Evolutionary conservation across 2,797 vertebrate species (phyloP), one percentile per base, ranked within the genome.

Genomic region (Squalus acanthias): DNA sequence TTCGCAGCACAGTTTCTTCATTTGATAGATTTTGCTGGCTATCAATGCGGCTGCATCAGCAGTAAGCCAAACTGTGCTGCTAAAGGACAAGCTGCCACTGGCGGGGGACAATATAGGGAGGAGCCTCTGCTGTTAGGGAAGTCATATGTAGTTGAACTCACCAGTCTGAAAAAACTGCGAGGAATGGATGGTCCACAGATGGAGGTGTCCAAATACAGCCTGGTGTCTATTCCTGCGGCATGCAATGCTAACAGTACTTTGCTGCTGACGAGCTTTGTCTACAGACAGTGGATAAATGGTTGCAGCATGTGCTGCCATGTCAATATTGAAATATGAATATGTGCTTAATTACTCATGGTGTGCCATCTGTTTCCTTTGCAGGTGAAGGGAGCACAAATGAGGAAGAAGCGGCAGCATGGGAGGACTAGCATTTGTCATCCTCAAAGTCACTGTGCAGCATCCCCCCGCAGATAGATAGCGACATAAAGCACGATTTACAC

Each of bases 281-380:
- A 69, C 63, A 93, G 63, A 67, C 91, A 65, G n/a, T 69, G 91
- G 63, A 69, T 93, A 93, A 93, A 93, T 93, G 63, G 91, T 93
- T 93, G 10, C n/a, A 93, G 91, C 65, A 46, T 69, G 63, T 69
- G n/a, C 33, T 93, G 63, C 63, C 91, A 69, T 69, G 91, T 65
- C n/a, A 93, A 93, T 93, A 93, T 93, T 93, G 91, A 93, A 69
- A 69, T 93, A 93, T 93, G 39, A 93, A 69, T 93, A 46, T n/a
- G 22, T 46, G 91, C 91, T 65, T 93, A 93, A 93, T 93, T 67
- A 67, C 91, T 69, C 33, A 69, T 93, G 63, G 17, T 93, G 65
- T 93, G 91, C 91, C 91, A 69, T 93, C 91, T 93, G 91, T 93
- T 93, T 67, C 65, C 20, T 39, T 22, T 39, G 63, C 91, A 69